Percentiles rank a stretch among this genome's conserved stretches.
Evolutionary conservation across 2,888 invertebrate species (phyloP).

Genomic region (Bruchidius siliquastri): DNA sequence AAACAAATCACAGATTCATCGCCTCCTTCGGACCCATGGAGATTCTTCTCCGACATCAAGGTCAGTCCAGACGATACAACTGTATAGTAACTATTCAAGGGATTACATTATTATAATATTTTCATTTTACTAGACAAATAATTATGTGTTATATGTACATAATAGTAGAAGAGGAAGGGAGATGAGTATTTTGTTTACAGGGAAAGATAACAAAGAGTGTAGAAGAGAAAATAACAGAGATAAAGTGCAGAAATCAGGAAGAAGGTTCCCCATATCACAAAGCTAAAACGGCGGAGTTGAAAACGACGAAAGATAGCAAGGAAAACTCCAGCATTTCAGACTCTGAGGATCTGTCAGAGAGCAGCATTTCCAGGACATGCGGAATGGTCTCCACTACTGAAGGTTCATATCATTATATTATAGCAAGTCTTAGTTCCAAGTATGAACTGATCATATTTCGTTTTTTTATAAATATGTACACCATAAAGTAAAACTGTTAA

Average conservation of each 20-base stretch:
- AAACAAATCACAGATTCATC: conserved; percentile 43
- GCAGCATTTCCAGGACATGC: conserved; percentile 45
- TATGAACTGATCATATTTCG: no score
- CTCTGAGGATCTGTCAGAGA: conserved; percentile 54
- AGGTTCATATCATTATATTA: conserved; percentile 28
- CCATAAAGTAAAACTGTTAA: no score
- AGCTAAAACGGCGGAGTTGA: conserved; percentile 35
- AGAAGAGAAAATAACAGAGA: conserved; percentile 69
- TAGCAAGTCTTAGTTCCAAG: no score
- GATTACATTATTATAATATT: no score
- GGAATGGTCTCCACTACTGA: conserved; percentile 44
- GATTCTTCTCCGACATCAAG: conserved; percentile 65
- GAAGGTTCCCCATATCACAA: conserved; percentile 35
- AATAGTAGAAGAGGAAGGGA: no score
- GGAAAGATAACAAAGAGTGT: conserved; percentile 74
- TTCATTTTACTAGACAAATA: no score
- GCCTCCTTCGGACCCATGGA: conserved; percentile 64
- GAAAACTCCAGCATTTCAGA: conserved; percentile 63
- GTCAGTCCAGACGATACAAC: conserved; percentile 25
- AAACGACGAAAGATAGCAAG: conserved; percentile 48
- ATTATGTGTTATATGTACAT: no score
- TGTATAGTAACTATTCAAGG: no score
- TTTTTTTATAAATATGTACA: no score
- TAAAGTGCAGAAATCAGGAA: conserved; percentile 49
- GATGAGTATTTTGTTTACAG: conserved; percentile 27